Base-by-base conservation (phyloP, 1,140 invertebrate genomes). In the Neodiprion fabricii region DNA sequence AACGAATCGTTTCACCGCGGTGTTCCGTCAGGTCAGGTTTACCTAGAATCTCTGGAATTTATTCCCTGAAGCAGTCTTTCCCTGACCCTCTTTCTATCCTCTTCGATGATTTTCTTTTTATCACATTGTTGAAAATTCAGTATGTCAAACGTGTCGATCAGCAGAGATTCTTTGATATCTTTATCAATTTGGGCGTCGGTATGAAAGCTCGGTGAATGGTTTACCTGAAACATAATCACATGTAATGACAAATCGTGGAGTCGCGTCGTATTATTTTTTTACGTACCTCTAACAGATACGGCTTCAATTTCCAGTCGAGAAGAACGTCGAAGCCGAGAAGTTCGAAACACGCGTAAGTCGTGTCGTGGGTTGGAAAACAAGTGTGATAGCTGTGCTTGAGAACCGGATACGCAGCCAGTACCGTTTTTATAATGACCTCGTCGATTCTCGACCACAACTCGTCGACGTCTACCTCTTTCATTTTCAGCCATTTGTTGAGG, bases 121-220 rank as follows among this genome's bases (percentile, higher is more conserved):
- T 96, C 94, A 80, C 92, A 94, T 77, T 94, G 91, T 77, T 92
- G 92, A 67, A 96, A 91, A 87, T 97, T 96, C 71, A 97, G 89
- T 86, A 98, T 92, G 7, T 92, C 90, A 76, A 97, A 93, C 4
- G 96, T 96, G 81, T 97, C 96, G 53, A 89, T 90, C n/a, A 98
- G 86, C 7, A 98, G 87, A 0, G 90, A 88, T 80, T 96, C 93
- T 84, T 98, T 98, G 4, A 98, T 92, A 80, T 96, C 95, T 74
- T 91, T 90, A 82, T 98, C 96, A 67, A 97, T 87, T 74, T 92
- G 90, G 2, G 95, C 92, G 83, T 97, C 95, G 1, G 95, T 97
- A 80, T 96, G 94, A 82, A 97, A 97, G 87, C 96, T 97, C 5
- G 96, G 96, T 7, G 96, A 97, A 82, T 97, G 96, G 87, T 98